phyloP scores from a whole-genome alignment of 2,113 vertebrate genomes.

The Rana temporaria region DNA sequence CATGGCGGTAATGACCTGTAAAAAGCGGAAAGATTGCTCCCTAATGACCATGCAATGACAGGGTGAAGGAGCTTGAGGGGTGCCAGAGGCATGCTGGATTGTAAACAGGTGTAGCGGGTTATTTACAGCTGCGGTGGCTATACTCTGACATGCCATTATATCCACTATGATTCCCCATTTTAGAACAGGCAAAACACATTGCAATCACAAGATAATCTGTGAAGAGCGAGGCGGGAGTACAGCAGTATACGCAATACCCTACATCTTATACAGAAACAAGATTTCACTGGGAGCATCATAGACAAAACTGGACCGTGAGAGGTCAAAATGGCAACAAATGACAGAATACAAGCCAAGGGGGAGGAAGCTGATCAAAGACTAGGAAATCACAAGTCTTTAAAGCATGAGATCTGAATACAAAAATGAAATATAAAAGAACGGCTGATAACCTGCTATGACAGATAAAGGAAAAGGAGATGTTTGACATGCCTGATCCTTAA shows the following conservation, averaged over 20 bases:
- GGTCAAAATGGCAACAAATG: slow-evolving; percentile 8
- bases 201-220: slow-evolving; percentile 27
- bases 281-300: not conserved
- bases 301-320: not conserved
- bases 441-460: not conserved
- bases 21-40: slow-evolving; percentile 32
- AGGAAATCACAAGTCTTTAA: slow-evolving; percentile 2
- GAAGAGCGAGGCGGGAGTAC: not conserved
- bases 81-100: slow-evolving; percentile 28
- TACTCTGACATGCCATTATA: not conserved
- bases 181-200: slow-evolving; percentile 24
- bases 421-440: slow-evolving; percentile 1
- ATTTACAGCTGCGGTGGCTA: slow-evolving; percentile 12
- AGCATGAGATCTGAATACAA: slow-evolving; percentile 12
- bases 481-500: too few species aligned
- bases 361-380: slow-evolving; percentile 7
- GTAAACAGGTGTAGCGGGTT: slow-evolving; percentile 24
- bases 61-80: slow-evolving; percentile 31
- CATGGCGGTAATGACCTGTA: slow-evolving; percentile 37
- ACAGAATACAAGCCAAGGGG: slow-evolving; percentile 16
- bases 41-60: slow-evolving; percentile 41
- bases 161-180: slow-evolving; percentile 19
- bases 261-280: not conserved
- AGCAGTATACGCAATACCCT: not conserved
- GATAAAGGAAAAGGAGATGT: not conserved